Evolutionary conservation across 2,888 invertebrate species (phyloP), one percentile per base, ranked within the genome.

Genomic region (Tachina lurida): DNA sequence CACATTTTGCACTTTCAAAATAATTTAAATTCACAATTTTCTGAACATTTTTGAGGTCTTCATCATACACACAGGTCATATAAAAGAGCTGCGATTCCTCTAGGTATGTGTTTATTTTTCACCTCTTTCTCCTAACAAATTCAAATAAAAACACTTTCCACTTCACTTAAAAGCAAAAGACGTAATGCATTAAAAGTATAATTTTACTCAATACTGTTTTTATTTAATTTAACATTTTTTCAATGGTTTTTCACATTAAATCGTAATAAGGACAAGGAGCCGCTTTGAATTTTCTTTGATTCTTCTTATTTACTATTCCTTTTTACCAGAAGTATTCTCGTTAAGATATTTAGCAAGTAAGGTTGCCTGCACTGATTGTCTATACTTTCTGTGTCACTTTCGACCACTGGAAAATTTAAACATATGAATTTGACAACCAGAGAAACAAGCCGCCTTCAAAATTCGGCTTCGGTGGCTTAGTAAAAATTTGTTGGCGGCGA

Each of bases 381-480:
- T 31, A 15, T 19, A 17, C 5, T 47, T 3, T 73, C 31, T 60
- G 1, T 12, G 3, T 3, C 31, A n/a, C 19, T 70, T 54, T 62
- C 13, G 65, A 84, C 47, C 80, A 70, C 81, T 77, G 39, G n/a
- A 31, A 41, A 8, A 41, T 1, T 2, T 15, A 9, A 62, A 60
- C 82, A 76, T 65, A 75, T 86, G 82, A 43, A 76, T 67, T 71
- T 79, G 81, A 82, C 63, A 62, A 22, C 22, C 3, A n/a, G n/a
- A n/a, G n/a, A n/a, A n/a, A n/a, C n/a, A n/a, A n/a, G n/a, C n/a
- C n/a, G n/a, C n/a, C n/a, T n/a, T n/a, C n/a, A n/a, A n/a, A n/a
- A n/a, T n/a, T n/a, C n/a, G n/a, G n/a, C n/a, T n/a, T n/a, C n/a
- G n/a, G n/a, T n/a, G n/a, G n/a, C n/a, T n/a, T n/a, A n/a, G n/a